These are phyloP conservation scores for Karalla daura DNA, from an alignment of 2,797 vertebrate genomes.

Conservation along the genomic window DNA sequence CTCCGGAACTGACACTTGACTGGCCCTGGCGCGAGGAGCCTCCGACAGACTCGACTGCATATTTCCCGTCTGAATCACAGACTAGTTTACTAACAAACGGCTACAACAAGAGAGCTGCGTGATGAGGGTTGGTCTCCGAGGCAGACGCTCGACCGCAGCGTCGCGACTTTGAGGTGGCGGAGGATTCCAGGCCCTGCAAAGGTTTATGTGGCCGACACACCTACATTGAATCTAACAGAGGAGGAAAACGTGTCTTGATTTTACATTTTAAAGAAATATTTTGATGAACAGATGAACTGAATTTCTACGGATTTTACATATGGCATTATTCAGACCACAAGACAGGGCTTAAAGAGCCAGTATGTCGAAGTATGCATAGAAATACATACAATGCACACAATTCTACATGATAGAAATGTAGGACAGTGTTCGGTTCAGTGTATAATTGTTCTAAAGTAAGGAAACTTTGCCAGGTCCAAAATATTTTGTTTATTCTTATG, in stretches of 20 bases:
- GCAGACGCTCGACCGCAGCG: constrained; percentile 5
- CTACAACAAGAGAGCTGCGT: constrained; percentile 23
- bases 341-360: neutral
- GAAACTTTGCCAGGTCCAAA: no score
- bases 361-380: no score
- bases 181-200: neutral
- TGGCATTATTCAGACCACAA: constrained; percentile 8
- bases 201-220: neutral
- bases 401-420: no score
- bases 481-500: no score
- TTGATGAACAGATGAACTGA: neutral
- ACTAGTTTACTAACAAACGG: constrained; percentile 82
- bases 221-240: neutral
- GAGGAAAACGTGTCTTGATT: constrained; percentile 5
- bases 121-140: neutral
- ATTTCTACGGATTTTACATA: constrained; percentile 20
- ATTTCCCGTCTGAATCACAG: constrained; percentile 59
- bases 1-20: constrained; percentile 48
- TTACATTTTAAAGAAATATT: constrained; percentile 8
- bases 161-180: neutral
- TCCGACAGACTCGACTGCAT: constrained; percentile 35
- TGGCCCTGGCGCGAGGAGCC: neutral
- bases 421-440: no score
- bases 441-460: no score
- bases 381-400: no score